Evolutionary conservation across 1,140 invertebrate species (phyloP).

Genomic region (Hestina assimilis): DNA sequence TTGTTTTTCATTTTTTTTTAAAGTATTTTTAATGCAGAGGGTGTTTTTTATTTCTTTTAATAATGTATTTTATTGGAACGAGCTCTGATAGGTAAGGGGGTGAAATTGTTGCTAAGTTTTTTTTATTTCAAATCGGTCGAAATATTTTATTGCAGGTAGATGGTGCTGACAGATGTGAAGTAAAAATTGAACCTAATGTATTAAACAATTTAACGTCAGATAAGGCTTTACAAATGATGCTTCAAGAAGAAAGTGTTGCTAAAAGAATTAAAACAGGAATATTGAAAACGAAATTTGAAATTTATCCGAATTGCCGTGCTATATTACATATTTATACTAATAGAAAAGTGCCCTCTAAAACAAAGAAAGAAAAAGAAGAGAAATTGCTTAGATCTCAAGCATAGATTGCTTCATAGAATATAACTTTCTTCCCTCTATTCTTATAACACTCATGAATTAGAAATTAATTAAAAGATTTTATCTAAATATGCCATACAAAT

Average conservation of each 20-base stretch:
- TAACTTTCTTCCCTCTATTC: no score
- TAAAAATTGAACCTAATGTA: conserved; percentile 56
- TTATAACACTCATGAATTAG: no score
- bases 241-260: conserved; percentile 42
- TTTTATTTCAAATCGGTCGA: neutral
- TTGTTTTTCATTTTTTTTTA: no score
- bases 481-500: no score
- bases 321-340: conserved; percentile 61
- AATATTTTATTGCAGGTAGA: conserved; percentile 54
- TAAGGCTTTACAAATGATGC: conserved; percentile 50
- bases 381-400: neutral
- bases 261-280: conserved; percentile 48
- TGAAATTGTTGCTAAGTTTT: neutral
- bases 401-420: no score
- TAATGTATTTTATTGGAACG: neutral
- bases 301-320: conserved; percentile 60
- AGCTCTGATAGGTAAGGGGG: neutral
- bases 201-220: conserved; percentile 43
- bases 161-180: conserved; percentile 61
- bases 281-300: conserved; percentile 50
- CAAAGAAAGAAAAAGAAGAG: conserved; percentile 3
- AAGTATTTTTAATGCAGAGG: no score
- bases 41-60: no score
- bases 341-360: conserved; percentile 14
- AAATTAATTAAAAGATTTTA: no score